Base-by-base conservation (phyloP, 2,888 invertebrate species). In the Drosophila rellima region DNA sequence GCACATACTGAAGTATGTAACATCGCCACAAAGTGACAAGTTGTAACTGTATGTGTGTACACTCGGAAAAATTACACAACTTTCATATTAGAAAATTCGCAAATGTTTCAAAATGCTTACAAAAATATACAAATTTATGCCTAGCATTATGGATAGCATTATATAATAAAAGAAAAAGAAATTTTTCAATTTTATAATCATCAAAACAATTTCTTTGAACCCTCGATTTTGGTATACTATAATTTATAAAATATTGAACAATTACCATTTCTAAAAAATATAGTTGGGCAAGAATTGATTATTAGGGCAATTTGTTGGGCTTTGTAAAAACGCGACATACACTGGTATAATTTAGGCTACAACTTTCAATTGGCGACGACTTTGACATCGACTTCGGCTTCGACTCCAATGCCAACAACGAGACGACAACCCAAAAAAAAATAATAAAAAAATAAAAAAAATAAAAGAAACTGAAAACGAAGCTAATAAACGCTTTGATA, bases 401-500 rank as follows among this genome's bases (percentile, higher is more conserved):
- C 35, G 35, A 13, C 13, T 33, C 35, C 29, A 44, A 52, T 29
- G 35, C 44, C 20, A n/a, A 61, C 40, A 44, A 61, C 40, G 50
- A 39, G 45, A 45, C 45, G 17, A 29, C 42, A 39, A 17, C 23
- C 10, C 35, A 31, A 44, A 66, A 52, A 18, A 3, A 29, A 5
- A 48, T 13, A 11, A 44, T 26, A 40, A 45, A 56, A 15, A 39
- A 18, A 3, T 17, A 39, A n/a, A 17, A 23, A 4, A 13, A 37
- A 39, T 17, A 35, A 48, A 56, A 37, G 15, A 39, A 44, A 62
- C 57, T 29, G 56, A 76, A 63, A 78, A 64, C 79, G 64, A 75
- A 78, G 74, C 65, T 78, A 82, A 87, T 87, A 83, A 82, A 83
- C 74, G 73, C 62, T 76, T 56, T 70, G 66, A 73, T 68, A 71